phyloP scores from a whole-genome alignment of 2,113 vertebrate species.

The Rhinogobius similis region DNA sequence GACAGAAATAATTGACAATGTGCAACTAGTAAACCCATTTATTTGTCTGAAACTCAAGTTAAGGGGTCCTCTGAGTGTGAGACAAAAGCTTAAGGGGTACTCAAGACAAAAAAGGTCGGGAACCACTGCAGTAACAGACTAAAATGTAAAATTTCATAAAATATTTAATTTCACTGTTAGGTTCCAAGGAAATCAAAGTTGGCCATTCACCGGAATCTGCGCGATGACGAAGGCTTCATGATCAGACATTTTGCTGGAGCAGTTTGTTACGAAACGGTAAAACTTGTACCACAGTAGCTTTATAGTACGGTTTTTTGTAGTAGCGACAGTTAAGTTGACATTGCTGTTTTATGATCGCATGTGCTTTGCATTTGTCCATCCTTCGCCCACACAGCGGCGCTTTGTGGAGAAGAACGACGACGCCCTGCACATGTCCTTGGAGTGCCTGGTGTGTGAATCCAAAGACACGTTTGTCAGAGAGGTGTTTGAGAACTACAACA shows the following conservation, averaged over 20 bases:
- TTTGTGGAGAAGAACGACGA: conserved; percentile 99
- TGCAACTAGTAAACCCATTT: no score
- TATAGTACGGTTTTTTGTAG: neutral
- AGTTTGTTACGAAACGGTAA: conserved; percentile 98
- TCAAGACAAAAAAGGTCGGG: no score
- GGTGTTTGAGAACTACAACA: conserved; percentile 91
- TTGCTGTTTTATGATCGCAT: neutral
- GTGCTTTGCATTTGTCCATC: neutral
- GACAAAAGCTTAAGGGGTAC: no score
- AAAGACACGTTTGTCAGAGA: conserved; percentile 94
- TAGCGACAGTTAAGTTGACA: neutral
- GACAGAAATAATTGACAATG: no score
- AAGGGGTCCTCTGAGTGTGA: no score
- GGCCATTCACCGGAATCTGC: conserved; percentile 91
- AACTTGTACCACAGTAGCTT: neutral
- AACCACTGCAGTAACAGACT: no score
- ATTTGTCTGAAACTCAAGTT: no score
- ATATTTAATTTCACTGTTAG: conserved; percentile 62
- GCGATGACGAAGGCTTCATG: conserved; percentile 97
- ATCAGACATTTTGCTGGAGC: conserved; percentile 97
- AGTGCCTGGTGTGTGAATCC: conserved; percentile 93
- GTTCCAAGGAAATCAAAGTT: conserved; percentile 97
- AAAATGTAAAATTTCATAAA: no score
- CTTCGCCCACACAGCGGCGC: conserved; percentile 80
- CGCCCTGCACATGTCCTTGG: conserved; percentile 97